Base-by-base conservation (phyloP, 2,888 invertebrate species). In the Physocephala rufipes region DNA sequence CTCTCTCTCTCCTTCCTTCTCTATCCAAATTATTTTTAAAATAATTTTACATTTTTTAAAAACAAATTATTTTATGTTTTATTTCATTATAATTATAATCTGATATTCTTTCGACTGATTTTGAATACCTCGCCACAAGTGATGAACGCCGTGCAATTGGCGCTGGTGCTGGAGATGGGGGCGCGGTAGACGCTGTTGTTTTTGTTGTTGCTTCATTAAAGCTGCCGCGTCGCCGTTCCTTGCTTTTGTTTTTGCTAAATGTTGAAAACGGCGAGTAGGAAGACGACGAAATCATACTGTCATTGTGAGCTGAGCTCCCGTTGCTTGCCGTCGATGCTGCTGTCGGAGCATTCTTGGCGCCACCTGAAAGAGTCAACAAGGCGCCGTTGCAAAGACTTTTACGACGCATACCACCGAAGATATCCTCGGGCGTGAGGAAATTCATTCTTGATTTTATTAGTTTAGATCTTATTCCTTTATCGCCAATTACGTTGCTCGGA, bases 91-190 rank as follows among this genome's bases (percentile, higher is more conserved):
- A 82, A 76, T 65, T 83, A 82, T 74, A 83, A 82, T n/a, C 78
- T 78, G 77, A 82, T 82, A 70, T 77, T 80, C 0, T 80, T 77
- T 36, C 9, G 36, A 36, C 9, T 55, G 26, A 5, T 24, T 16
- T 24, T 28, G 12, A 13, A 58, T 85, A 87, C 88, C 88, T 88
- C 78, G 86, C 83, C 64, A 88, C 87, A 71, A 88, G 79, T 67
- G 87, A 88, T 13, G 87, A 84, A 71, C 87, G 81, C 30, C 88
- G 81, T 72, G 82, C 86, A 36, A 9, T 36, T 12, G 53, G n/a
- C n/a, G n/a, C n/a, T n/a, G n/a, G n/a, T n/a, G 75, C 72, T 55
- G 66, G 66, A 15, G 43, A 64, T 16, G 68, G 66, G 3, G 59
- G 59, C 43, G 36, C 65, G 2, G 66, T n/a, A 16, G 72, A 82